These are phyloP conservation scores for Dicyrtoma fusca DNA, from an alignment of 2,888 invertebrate genomes.

Conservation along the genomic window DNA sequence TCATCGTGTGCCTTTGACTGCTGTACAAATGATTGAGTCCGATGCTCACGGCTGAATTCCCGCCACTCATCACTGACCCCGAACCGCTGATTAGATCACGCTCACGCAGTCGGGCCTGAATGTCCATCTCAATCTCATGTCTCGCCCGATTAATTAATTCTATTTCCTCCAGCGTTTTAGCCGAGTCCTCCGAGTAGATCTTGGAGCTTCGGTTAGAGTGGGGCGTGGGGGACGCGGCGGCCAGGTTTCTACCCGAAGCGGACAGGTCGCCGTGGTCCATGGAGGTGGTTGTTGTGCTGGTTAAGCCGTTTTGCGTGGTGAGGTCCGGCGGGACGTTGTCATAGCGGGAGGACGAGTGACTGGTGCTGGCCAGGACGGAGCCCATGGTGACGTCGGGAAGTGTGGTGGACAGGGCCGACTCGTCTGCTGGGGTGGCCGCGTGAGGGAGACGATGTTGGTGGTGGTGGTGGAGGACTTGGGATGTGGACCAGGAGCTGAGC, in stretches of 20 bases:
- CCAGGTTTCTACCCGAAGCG: no score
- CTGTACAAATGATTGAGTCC: constrained; percentile 34
- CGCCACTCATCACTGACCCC: neutral
- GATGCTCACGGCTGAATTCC: constrained; percentile 20
- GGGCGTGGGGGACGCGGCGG: neutral
- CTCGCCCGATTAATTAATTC: constrained; percentile 34
- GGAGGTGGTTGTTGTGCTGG: no score
- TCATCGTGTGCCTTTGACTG: neutral
- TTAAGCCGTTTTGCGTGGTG: constrained; percentile 27
- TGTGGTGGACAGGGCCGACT: constrained; percentile 32
- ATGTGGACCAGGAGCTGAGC: constrained; percentile 81
- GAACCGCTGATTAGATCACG: constrained; percentile 50
- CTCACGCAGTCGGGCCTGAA: constrained; percentile 42
- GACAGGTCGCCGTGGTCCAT: no score
- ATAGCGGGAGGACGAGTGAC: constrained; percentile 27
- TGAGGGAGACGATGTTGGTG: constrained; percentile 14
- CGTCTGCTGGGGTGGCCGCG: neutral
- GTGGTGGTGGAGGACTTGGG: constrained; percentile 67
- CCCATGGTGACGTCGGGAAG: constrained; percentile 54
- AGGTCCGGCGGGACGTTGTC: constrained; percentile 39
- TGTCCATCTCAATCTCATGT: constrained; percentile 37
- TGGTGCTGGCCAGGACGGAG: constrained; percentile 17
- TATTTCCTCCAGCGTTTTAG: constrained; percentile 29
- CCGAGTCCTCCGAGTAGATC: constrained; percentile 17
- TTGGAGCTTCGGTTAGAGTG: constrained; percentile 22